Evolutionary conservation across 2,113 vertebrate species (phyloP).

Genomic region (Ceyx melanurus): DNA sequence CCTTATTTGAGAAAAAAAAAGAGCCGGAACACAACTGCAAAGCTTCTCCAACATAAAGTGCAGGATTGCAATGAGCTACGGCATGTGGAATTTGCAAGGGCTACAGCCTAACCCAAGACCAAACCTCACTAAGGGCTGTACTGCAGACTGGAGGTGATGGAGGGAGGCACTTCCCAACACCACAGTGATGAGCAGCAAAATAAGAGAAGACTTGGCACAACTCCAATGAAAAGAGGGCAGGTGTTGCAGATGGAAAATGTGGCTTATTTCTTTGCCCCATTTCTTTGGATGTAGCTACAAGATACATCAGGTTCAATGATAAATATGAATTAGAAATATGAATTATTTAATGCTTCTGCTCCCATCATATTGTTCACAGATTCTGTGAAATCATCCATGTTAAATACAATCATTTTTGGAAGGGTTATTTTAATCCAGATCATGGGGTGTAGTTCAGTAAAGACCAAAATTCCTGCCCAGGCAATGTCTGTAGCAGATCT

Average conservation of each 20-base stretch:
- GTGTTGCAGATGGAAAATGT: not conserved
- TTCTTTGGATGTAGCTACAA: not conserved
- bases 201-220: not conserved
- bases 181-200: not conserved
- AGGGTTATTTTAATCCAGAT: slow-evolving; percentile 20
- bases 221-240: not conserved
- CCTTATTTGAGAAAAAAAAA: not conserved
- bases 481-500: not conserved
- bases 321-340: not conserved
- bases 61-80: not conserved
- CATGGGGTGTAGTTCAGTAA: not conserved
- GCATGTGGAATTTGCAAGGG: not conserved
- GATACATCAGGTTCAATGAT: not conserved
- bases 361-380: not conserved
- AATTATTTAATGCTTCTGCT: not conserved
- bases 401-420: slow-evolving; percentile 13
- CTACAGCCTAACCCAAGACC: not conserved
- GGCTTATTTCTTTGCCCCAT: not conserved
- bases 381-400: not conserved
- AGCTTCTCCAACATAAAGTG: not conserved
- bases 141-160: not conserved
- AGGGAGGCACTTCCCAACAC: not conserved
- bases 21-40: not conserved
- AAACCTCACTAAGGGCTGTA: not conserved
- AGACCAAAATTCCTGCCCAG: not conserved